A percentile compares a stretch with the other conserved stretches of the same genome.
Conservation (phyloP, 2,888 invertebrate species). For the Clanis bilineata region DNA sequence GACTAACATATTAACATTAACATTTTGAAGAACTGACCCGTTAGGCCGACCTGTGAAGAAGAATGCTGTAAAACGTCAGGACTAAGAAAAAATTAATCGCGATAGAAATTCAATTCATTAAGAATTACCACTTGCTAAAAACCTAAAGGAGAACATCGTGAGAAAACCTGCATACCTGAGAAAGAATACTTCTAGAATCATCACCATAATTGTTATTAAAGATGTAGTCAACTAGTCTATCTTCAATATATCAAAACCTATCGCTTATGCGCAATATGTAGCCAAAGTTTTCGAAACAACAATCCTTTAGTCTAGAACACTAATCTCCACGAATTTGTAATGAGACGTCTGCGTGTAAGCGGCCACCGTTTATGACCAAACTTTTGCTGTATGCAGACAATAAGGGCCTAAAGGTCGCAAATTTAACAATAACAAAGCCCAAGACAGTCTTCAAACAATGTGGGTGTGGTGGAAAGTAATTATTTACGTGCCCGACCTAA, state of each 20-base stretch:
- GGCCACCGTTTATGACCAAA: slow-evolving; percentile 56
- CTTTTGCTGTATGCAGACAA: slow-evolving; percentile 58
- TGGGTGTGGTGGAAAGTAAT: slow-evolving; percentile 48
- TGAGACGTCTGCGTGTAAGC: slow-evolving; percentile 42
- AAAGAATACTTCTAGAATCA: too few relatives aligned
- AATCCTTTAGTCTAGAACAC: slow-evolving; percentile 15
- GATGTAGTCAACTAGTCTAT: neutral
- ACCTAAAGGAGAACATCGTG: too few relatives aligned
- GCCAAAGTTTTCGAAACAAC: neutral
- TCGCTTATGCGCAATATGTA: neutral
- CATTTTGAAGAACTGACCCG: too few relatives aligned
- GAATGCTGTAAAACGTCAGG: too few relatives aligned
- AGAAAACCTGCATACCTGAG: too few relatives aligned
- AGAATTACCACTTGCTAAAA: too few relatives aligned
- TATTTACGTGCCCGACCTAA: slow-evolving; percentile 50
- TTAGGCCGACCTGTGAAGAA: too few relatives aligned
- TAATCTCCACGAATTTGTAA: slow-evolving; percentile 31
- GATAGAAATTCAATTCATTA: too few relatives aligned
- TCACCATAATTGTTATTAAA: too few relatives aligned
- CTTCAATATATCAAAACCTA: neutral
- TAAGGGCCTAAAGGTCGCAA: slow-evolving; percentile 48
- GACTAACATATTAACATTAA: too few relatives aligned
- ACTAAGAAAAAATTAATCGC: too few relatives aligned
- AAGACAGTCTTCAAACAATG: slow-evolving; percentile 46
- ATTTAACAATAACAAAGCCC: slow-evolving; percentile 45